A percentile compares a stretch with the other conserved stretches of the same genome.
Evolutionary conservation across 2,113 vertebrate genomes (phyloP).

Genomic region (Nycticebus coucang): DNA sequence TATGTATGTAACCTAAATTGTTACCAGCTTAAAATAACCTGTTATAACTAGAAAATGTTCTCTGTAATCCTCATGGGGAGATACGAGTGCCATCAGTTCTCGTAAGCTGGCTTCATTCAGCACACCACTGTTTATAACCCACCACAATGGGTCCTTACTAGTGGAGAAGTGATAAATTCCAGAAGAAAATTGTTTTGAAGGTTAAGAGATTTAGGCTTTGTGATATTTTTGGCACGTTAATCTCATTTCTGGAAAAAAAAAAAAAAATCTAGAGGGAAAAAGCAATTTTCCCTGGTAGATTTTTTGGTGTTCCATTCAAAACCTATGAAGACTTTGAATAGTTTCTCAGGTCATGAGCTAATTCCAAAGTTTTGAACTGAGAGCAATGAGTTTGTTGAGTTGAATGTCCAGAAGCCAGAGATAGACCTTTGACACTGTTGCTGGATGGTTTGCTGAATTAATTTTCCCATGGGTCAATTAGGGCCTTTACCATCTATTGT

Average conservation of each 20-base stretch:
- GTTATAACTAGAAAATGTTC: neutral
- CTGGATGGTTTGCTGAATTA: slow-evolving; percentile 1
- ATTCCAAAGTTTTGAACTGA: neutral
- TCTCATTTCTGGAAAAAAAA: neutral
- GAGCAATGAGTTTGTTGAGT: neutral
- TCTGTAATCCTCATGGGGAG: neutral
- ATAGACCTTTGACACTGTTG: slow-evolving; percentile 28
- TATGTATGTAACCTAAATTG: neutral
- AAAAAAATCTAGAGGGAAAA: neutral
- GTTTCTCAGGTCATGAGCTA: neutral
- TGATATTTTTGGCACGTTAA: neutral
- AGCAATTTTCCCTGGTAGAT: neutral
- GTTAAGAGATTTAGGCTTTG: neutral
- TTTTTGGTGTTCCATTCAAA: slow-evolving; percentile 27
- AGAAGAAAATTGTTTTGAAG: neutral
- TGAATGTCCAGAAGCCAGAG: neutral
- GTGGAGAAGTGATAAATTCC: neutral
- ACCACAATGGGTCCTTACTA: neutral
- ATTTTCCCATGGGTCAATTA: neutral
- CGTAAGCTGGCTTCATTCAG: neutral
- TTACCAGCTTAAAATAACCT: neutral
- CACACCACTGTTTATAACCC: neutral
- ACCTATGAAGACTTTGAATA: neutral
- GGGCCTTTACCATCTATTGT: neutral
- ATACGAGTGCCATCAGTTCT: neutral